A percentile compares a stretch with the other conserved stretches of the same genome.
These are phyloP conservation scores for Acleris emargana DNA, from an alignment of 2,888 invertebrate genomes.

Conservation along the genomic window DNA sequence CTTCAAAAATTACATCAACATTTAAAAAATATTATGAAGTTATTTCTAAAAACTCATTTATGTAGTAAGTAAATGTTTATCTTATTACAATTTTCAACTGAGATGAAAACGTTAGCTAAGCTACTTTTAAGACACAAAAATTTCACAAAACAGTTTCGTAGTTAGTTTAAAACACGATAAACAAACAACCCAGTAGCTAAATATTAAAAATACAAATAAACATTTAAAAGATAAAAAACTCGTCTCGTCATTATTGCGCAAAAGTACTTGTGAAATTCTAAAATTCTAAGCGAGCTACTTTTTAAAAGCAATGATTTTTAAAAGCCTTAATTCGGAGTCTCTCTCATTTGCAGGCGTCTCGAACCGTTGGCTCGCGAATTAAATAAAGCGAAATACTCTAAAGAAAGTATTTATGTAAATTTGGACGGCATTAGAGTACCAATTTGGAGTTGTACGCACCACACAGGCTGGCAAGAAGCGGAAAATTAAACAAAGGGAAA, in stretches of 20 bases:
- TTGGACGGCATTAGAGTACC: slow-evolving; percentile 32
- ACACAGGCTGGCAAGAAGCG: slow-evolving; percentile 9
- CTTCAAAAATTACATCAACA: no score
- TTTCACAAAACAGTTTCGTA: no score
- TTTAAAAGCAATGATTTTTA: slow-evolving; percentile 23
- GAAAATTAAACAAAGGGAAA: slow-evolving; percentile 17
- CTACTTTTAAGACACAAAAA: no score
- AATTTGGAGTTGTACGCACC: slow-evolving; percentile 34
- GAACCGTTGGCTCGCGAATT: slow-evolving; percentile 33
- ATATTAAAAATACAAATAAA: no score
- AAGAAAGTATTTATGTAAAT: slow-evolving; percentile 37
- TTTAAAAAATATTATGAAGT: no score
- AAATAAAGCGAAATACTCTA: slow-evolving; percentile 36
- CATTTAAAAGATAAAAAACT: neutral
- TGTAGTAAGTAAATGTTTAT: no score
- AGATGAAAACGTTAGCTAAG: no score
- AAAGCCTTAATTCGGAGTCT: slow-evolving; percentile 20
- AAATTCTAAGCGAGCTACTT: slow-evolving; percentile 10
- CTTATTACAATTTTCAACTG: no score
- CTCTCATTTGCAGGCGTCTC: slow-evolving; percentile 35
- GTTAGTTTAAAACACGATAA: no score
- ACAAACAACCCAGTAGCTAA: no score
- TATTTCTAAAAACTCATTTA: no score
- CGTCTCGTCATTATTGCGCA: slow-evolving; percentile 2
- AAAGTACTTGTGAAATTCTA: slow-evolving; percentile 14